Evolutionary conservation across 2,888 invertebrate species (phyloP).

Genomic region (Axea sp.): DNA sequence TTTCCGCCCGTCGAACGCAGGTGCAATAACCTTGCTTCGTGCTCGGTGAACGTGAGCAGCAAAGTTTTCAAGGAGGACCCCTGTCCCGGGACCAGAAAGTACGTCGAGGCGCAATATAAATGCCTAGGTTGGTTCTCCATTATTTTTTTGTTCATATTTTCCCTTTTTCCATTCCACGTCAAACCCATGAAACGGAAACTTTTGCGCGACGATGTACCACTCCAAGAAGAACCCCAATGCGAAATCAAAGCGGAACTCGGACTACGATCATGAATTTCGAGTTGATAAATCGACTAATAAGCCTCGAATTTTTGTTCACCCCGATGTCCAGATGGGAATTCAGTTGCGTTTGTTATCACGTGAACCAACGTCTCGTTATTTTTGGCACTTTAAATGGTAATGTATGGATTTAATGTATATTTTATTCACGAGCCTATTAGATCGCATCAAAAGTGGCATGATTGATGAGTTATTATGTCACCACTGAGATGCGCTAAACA

Average conservation of each 20-base stretch:
- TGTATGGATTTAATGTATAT: slow-evolving; percentile 4
- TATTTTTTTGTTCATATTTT: slow-evolving; percentile 33
- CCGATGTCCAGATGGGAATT: slow-evolving; percentile 10
- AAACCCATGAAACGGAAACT: background rate
- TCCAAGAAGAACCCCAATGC: no score
- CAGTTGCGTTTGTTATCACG: background rate
- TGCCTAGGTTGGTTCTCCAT: slow-evolving; percentile 78
- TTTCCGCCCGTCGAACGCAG: slow-evolving; percentile 73
- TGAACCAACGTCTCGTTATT: background rate
- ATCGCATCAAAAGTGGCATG: background rate
- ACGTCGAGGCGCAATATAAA: slow-evolving; percentile 82
- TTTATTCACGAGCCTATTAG: slow-evolving; percentile 29
- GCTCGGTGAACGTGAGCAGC: slow-evolving; percentile 74
- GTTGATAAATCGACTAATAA: slow-evolving; percentile 1
- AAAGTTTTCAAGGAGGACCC: slow-evolving; percentile 81
- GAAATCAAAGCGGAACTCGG: no score
- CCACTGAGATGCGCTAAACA: slow-evolving; percentile 13
- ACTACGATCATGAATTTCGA: background rate
- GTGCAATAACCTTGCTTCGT: slow-evolving; percentile 76
- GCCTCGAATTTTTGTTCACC: background rate
- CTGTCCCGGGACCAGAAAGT: slow-evolving; percentile 82
- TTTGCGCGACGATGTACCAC: no score
- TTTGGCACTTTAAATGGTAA: slow-evolving; percentile 42
- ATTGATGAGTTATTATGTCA: slow-evolving; percentile 38
- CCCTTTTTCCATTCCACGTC: no score